Conservation (phyloP, 37 sponge, comb jelly and placozoan genomes). For the Corticium candelabrum region DNA sequence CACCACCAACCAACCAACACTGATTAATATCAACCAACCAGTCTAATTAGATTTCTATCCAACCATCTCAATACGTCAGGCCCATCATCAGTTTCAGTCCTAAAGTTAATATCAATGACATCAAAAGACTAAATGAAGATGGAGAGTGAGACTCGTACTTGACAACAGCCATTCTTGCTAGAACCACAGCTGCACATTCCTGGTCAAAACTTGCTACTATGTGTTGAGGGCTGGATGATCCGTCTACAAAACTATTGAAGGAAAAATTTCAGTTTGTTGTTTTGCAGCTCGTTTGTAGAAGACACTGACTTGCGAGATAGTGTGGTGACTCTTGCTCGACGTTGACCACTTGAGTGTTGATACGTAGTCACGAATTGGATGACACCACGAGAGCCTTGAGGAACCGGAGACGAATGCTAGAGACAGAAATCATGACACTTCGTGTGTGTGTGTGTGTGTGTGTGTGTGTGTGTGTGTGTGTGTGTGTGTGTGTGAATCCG, state of each 20-base stretch:
- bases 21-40: constrained; percentile 28
- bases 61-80: constrained; percentile 97
- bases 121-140: not conserved
- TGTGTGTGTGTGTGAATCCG: too few relatives aligned
- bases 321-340: constrained; percentile 94
- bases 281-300: too few relatives aligned
- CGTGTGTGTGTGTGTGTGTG: too few relatives aligned
- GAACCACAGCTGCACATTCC: constrained; percentile 79
- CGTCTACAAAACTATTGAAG: constrained; percentile 80
- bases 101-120: constrained; percentile 8
- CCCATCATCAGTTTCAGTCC: constrained; percentile 87
- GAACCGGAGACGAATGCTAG: constrained; percentile 70
- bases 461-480: too few relatives aligned
- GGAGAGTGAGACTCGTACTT: constrained; percentile 19
- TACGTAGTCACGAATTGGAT: constrained; percentile 96
- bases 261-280: not conserved
- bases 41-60: constrained; percentile 89
- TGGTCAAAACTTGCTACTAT: constrained; percentile 92
- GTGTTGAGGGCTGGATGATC: constrained; percentile 62
- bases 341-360: constrained; percentile 86
- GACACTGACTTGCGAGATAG: constrained; percentile 88
- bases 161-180: constrained; percentile 84
- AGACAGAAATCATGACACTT: too few relatives aligned
- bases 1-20: not conserved
- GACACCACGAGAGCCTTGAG: constrained; percentile 73